A percentile compares a stretch with the other conserved stretches of the same genome.
phyloP scores from a whole-genome alignment of 2,113 vertebrate species.

The Alexandromys fortis region DNA sequence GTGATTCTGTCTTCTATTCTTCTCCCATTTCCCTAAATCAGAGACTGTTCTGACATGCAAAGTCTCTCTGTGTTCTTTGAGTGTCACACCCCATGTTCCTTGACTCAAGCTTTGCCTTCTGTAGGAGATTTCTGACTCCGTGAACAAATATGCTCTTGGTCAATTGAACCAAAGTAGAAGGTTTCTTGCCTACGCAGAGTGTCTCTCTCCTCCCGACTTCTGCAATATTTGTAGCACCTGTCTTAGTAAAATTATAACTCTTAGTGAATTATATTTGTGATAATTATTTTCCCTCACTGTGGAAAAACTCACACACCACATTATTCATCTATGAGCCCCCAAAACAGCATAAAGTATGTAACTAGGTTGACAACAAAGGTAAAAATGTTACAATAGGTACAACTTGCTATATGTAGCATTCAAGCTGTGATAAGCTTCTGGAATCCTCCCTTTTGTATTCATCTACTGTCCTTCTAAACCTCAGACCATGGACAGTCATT shows the following conservation, averaged over 20 bases:
- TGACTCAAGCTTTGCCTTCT: neutral
- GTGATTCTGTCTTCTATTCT: neutral
- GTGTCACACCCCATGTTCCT: neutral
- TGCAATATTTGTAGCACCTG: neutral
- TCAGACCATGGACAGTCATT: neutral
- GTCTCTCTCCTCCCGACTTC: neutral
- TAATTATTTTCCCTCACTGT: neutral
- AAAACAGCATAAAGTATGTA: neutral
- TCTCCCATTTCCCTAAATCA: neutral
- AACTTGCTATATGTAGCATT: neutral
- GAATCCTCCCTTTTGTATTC: conserved; percentile 26
- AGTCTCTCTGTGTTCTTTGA: neutral
- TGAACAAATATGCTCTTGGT: neutral
- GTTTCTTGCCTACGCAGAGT: neutral
- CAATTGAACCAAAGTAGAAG: neutral
- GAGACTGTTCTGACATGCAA: neutral
- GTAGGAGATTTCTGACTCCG: neutral
- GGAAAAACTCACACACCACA: neutral
- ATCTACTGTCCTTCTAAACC: neutral
- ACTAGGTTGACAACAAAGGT: neutral
- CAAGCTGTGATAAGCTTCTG: neutral
- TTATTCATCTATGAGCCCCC: neutral
- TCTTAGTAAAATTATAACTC: neutral
- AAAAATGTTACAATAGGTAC: neutral
- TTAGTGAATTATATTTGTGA: neutral